These are phyloP conservation scores for Caenorhabditis auriculariae DNA, from an alignment of 2,888 invertebrate species.

Conservation along the genomic window DNA sequence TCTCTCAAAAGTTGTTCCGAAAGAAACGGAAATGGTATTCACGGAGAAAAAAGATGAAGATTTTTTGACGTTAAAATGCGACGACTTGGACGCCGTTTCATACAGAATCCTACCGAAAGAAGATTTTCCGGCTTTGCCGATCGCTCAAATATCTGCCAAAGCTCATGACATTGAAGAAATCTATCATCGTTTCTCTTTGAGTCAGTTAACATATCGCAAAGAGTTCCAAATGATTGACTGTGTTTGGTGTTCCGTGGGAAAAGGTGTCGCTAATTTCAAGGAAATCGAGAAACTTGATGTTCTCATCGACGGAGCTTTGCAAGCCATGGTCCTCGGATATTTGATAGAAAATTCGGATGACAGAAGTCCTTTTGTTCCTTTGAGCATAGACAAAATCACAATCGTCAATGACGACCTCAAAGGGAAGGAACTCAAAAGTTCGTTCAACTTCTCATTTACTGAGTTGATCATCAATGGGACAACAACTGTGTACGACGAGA, in stretches of 20 bases:
- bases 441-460: slow-evolving; percentile 16
- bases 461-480: slow-evolving; percentile 27
- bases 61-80: slow-evolving; percentile 7
- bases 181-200: slow-evolving; percentile 27
- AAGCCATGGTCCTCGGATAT: slow-evolving; percentile 30
- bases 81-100: slow-evolving; percentile 23
- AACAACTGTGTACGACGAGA: slow-evolving; percentile 33
- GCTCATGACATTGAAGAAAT: slow-evolving; percentile 14
- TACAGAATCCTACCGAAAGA: slow-evolving; percentile 5
- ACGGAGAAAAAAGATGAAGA: slow-evolving; percentile 10
- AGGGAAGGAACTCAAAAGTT: slow-evolving; percentile 10
- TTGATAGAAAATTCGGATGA: slow-evolving; percentile 25
- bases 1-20: slow-evolving; percentile 24
- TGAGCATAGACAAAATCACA: slow-evolving; percentile 27
- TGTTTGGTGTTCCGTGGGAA: slow-evolving; percentile 12
- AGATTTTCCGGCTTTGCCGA: slow-evolving; percentile 1
- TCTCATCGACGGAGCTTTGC: slow-evolving; percentile 38
- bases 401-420: slow-evolving; percentile 13
- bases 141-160: slow-evolving; percentile 12
- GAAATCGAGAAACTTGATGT: slow-evolving; percentile 31
- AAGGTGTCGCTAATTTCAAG: slow-evolving; percentile 19
- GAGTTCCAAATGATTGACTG: slow-evolving; percentile 27
- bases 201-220: slow-evolving; percentile 20
- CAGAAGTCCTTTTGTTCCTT: slow-evolving; percentile 30
- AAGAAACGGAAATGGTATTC: slow-evolving; percentile 9